A percentile compares a stretch with the other conserved stretches of the same genome.
Evolutionary conservation across 2,113 vertebrate species (phyloP).

Genomic region (Phocoena phocoena): DNA sequence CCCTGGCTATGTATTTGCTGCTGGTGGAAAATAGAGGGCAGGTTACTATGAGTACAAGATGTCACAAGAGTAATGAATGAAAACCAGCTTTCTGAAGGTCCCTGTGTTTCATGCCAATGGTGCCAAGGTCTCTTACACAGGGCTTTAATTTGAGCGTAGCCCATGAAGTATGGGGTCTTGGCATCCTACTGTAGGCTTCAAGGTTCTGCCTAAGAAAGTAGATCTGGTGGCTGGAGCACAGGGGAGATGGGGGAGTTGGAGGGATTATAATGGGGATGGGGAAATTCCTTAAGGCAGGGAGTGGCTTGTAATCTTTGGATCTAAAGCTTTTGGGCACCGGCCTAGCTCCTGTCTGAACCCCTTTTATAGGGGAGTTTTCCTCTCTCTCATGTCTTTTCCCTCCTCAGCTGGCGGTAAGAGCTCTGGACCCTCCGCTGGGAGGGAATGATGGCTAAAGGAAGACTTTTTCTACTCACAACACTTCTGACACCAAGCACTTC

Average conservation of each 20-base stretch:
- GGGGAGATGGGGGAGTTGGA: too few species aligned
- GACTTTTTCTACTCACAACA: background rate
- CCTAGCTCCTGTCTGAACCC: background rate
- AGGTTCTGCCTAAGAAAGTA: background rate
- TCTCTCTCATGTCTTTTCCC: background rate
- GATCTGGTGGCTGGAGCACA: background rate
- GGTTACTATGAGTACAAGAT: background rate
- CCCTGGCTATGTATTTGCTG: background rate
- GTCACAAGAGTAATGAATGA: background rate
- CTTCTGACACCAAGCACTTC: background rate
- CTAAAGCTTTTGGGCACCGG: background rate
- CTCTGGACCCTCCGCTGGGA: background rate
- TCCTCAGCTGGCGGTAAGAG: background rate
- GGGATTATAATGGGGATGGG: background rate
- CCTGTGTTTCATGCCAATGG: background rate
- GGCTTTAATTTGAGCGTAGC: background rate
- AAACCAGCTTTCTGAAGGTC: background rate
- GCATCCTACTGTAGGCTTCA: background rate
- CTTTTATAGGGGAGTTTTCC: background rate
- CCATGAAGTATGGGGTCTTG: background rate
- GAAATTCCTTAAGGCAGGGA: background rate
- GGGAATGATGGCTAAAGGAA: background rate
- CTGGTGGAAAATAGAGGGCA: background rate
- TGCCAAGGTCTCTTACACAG: background rate
- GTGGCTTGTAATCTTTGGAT: background rate